phyloP scores from a whole-genome alignment of 2,888 invertebrate genomes.

The Perizoma affinitatum region DNA sequence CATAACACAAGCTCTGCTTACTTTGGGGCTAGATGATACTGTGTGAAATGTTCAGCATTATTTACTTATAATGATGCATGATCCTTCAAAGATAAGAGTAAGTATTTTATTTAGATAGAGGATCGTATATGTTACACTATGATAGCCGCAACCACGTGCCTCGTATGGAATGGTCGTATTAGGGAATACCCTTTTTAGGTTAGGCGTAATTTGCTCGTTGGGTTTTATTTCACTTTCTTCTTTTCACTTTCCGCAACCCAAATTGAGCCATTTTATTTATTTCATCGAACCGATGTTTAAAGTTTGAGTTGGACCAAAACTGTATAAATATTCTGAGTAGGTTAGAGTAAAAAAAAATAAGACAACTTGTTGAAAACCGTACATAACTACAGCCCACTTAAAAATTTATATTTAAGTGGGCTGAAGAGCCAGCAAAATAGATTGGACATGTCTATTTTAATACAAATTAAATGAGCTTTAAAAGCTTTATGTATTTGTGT shows the following conservation, averaged over 20 bases:
- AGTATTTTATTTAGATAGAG: no score
- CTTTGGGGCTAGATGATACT: no score
- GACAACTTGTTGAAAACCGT: constrained; percentile 5
- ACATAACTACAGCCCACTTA: constrained; percentile 14
- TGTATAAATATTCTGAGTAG: no score
- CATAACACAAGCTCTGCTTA: no score
- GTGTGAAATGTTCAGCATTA: no score
- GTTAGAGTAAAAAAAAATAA: not conserved
- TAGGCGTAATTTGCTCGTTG: constrained; percentile 3
- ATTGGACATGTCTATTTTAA: constrained; percentile 12
- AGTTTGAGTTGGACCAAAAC: no score
- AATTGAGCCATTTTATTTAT: constrained; percentile 3
- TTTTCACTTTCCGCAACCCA: constrained; percentile 1
- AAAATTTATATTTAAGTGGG: constrained; percentile 4
- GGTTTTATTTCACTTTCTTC: constrained; percentile 1
- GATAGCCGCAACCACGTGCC: not conserved
- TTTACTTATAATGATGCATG: no score
- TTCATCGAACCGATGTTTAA: constrained; percentile 1
- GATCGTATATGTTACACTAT: no score
- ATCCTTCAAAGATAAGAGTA: no score
- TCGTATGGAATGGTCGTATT: not conserved
- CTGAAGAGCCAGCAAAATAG: constrained; percentile 1
- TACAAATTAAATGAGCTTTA: not conserved
- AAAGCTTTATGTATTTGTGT: no score
- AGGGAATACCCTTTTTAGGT: constrained; percentile 1